These are phyloP conservation scores for Ladona fulva DNA, from an alignment of 1,140 invertebrate species.

Conservation along the genomic window DNA sequence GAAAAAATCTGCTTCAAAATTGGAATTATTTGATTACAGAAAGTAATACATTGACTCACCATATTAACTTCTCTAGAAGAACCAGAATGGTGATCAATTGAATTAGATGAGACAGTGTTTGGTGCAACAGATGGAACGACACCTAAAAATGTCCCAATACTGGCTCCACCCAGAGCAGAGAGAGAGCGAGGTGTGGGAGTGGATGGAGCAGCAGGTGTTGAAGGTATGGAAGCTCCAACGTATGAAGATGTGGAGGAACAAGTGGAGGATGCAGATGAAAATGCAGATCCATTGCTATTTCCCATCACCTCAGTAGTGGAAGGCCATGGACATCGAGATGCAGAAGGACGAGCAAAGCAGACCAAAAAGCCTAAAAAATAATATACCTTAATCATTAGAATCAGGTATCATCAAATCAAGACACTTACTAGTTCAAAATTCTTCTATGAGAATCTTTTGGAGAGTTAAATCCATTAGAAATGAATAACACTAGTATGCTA, in stretches of 20 bases:
- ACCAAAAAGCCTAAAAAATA: constrained; percentile 52
- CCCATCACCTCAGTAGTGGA: constrained; percentile 60
- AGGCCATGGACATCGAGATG: constrained; percentile 59
- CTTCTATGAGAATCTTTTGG: no score
- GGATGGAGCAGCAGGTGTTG: constrained; percentile 19
- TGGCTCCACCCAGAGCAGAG: constrained; percentile 54
- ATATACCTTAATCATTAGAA: no score
- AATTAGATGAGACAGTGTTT: constrained; percentile 29
- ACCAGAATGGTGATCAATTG: constrained; percentile 24
- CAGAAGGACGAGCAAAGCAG: constrained; percentile 69
- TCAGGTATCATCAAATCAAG: no score
- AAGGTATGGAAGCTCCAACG: background rate
- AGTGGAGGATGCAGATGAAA: background rate
- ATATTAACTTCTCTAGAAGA: background rate
- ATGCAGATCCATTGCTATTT: constrained; percentile 26
- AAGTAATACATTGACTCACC: no score
- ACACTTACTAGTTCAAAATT: no score
- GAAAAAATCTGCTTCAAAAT: no score
- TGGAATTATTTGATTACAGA: no score
- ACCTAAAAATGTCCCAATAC: constrained; percentile 40
- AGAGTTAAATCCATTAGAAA: no score
- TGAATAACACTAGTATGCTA: no score
- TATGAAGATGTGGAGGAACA: background rate
- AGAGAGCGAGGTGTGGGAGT: constrained; percentile 64
- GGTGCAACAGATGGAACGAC: constrained; percentile 41